Conservation (phyloP, 2,888 invertebrate genomes). For the Drosophila vallismaia region DNA sequence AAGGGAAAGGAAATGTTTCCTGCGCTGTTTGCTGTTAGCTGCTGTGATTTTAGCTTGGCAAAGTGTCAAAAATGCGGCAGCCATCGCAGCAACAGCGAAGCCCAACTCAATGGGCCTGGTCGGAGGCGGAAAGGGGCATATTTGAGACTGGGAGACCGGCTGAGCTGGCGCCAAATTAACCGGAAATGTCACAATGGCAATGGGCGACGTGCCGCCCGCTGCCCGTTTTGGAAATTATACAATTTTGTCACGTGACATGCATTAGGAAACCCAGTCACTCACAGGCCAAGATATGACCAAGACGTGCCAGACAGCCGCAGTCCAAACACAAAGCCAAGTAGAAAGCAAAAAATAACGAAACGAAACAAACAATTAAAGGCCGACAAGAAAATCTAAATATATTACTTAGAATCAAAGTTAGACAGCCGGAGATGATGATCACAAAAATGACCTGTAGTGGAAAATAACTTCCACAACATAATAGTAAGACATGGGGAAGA, state of each 20-base stretch:
- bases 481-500: neutral
- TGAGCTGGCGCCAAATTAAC: slow-evolving; percentile 80
- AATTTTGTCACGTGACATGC: slow-evolving; percentile 82
- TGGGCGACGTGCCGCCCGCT: slow-evolving; percentile 78
- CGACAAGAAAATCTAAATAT: slow-evolving; percentile 54
- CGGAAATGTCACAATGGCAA: slow-evolving; percentile 79
- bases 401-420: slow-evolving; percentile 45
- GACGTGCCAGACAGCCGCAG: slow-evolving; percentile 63
- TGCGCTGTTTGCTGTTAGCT: slow-evolving; percentile 10
- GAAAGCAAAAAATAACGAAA: slow-evolving; percentile 24
- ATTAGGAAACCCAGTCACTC: slow-evolving; percentile 59
- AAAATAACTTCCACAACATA: neutral
- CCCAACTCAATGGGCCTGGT: neutral
- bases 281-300: slow-evolving; percentile 41
- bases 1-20: slow-evolving; percentile 60
- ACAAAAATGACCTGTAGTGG: neutral
- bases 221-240: slow-evolving; percentile 73
- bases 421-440: slow-evolving; percentile 11
- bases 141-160: slow-evolving; percentile 35
- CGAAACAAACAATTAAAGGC: slow-evolving; percentile 71
- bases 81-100: slow-evolving; percentile 9
- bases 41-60: slow-evolving; percentile 73
- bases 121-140: slow-evolving; percentile 4
- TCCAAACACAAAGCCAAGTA: slow-evolving; percentile 36
- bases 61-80: slow-evolving; percentile 75